Conservation (phyloP, 2,888 invertebrate species). For the Antitype chi region DNA sequence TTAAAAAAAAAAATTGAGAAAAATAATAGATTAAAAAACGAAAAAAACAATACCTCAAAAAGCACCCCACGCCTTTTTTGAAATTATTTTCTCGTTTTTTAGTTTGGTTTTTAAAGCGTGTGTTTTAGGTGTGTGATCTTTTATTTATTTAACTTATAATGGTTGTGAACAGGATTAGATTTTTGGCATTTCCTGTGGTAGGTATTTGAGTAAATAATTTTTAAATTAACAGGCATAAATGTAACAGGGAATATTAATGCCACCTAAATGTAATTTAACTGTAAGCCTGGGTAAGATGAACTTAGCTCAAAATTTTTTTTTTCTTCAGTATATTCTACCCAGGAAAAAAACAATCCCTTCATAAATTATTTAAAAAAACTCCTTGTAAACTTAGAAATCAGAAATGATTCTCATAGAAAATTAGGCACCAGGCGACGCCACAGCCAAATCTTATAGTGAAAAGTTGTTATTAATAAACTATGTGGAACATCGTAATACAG, state of each 20-base stretch:
- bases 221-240: background rate
- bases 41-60: too few species aligned
- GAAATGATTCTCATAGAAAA: background rate
- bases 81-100: too few species aligned
- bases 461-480: conserved; percentile 54
- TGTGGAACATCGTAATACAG: conserved; percentile 54
- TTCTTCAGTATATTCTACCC: background rate
- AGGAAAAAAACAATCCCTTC: background rate
- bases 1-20: too few species aligned
- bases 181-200: background rate
- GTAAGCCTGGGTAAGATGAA: too few species aligned
- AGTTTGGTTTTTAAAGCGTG: too few species aligned
- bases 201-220: background rate
- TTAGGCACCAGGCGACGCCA: background rate
- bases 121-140: too few species aligned
- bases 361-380: background rate
- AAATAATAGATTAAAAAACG: too few species aligned
- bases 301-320: too few species aligned
- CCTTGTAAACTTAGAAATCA: background rate
- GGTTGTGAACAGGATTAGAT: background rate
- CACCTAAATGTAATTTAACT: background rate
- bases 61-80: too few species aligned
- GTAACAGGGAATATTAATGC: background rate
- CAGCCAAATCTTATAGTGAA: conserved; percentile 2
- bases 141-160: background rate